phyloP scores from a whole-genome alignment of 2,113 vertebrate genomes.

The Microtus oregoni region DNA sequence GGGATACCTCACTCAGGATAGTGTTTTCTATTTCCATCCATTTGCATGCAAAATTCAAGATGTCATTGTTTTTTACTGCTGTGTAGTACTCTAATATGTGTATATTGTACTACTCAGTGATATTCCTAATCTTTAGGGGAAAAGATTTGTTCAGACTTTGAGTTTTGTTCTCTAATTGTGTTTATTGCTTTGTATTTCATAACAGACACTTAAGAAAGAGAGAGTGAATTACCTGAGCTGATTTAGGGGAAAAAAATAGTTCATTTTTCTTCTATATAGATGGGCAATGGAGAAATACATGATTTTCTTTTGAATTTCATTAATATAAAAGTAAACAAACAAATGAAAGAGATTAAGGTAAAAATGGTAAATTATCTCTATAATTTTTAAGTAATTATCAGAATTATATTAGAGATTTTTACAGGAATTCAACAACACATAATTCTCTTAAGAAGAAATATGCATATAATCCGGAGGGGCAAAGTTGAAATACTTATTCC shows the following conservation, averaged over 20 bases:
- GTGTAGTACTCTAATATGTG: too few relatives aligned
- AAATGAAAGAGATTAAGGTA: neutral
- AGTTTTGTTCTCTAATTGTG: neutral
- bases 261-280: neutral
- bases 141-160: neutral
- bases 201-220: neutral
- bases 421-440: neutral
- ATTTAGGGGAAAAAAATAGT: neutral
- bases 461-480: neutral
- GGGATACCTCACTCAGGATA: too few relatives aligned
- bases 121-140: neutral
- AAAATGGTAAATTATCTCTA: neutral
- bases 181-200: neutral
- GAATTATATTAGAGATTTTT: conserved; percentile 38
- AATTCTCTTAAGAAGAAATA: neutral
- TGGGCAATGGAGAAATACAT: neutral
- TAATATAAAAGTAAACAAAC: conserved; percentile 4
- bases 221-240: neutral
- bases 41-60: too few relatives aligned
- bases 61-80: too few relatives aligned
- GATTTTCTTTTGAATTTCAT: neutral
- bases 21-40: too few relatives aligned
- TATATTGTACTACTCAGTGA: too few relatives aligned
- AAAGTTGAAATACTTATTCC: too few relatives aligned
- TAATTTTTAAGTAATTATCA: neutral